phyloP scores from a whole-genome alignment of 2,797 vertebrate species.

The Kryptolebias ocellatus region DNA sequence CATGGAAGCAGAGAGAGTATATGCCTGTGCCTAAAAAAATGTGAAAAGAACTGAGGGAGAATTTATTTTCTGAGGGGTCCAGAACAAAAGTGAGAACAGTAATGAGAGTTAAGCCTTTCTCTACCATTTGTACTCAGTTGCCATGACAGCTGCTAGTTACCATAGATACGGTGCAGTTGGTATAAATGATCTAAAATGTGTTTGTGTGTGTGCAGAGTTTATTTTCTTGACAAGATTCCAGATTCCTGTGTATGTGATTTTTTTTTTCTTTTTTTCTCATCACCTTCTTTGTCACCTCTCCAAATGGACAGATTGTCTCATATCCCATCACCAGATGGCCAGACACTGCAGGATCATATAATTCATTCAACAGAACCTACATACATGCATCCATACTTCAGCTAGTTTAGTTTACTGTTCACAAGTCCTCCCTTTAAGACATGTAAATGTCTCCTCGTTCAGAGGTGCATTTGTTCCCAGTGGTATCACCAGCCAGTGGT shows the following conservation, averaged over 20 bases:
- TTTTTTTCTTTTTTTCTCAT: conserved; percentile 60
- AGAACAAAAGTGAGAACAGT: conserved; percentile 69
- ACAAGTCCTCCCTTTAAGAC: background rate
- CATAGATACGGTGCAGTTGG: conserved; percentile 81
- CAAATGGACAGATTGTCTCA: conserved; percentile 81
- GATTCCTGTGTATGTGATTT: conserved; percentile 40
- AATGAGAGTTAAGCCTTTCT: conserved; percentile 73
- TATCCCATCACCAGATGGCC: conserved; percentile 81
- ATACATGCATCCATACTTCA: conserved; percentile 11
- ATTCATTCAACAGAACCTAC: conserved; percentile 26
- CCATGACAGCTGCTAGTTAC: conserved; percentile 82
- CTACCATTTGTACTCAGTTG: conserved; percentile 72
- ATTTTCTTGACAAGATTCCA: conserved; percentile 51
- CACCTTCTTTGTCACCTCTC: conserved; percentile 79
- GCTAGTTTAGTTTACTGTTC: background rate
- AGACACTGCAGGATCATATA: conserved; percentile 58
- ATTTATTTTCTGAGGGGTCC: conserved; percentile 23
- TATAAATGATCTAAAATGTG: conserved; percentile 62
- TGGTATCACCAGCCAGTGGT: too few species aligned
- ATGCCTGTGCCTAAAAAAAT: conserved; percentile 9
- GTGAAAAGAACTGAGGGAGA: conserved; percentile 10
- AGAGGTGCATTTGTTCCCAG: too few species aligned
- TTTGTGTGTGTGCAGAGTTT: conserved; percentile 32
- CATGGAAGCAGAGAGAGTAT: conserved; percentile 14
- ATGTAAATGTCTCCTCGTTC: background rate